A percentile compares a stretch with the other conserved stretches of the same genome.
phyloP scores from a whole-genome alignment of 2,113 vertebrate species.

The Cettia cetti region DNA sequence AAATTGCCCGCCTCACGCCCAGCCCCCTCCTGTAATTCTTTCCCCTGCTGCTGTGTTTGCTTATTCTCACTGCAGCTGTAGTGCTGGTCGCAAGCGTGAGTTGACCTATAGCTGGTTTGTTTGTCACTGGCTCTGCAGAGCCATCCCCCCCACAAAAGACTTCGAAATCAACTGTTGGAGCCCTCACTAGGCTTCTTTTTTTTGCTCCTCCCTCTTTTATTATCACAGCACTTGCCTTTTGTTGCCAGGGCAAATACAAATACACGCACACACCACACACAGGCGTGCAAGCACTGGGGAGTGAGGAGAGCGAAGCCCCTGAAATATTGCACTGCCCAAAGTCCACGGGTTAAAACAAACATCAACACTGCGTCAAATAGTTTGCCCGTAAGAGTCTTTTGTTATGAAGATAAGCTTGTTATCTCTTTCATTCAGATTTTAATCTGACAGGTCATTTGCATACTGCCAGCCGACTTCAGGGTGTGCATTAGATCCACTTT shows the following conservation, averaged over 20 bases:
- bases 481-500: conserved; percentile 68
- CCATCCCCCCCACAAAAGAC: not conserved
- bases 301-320: not conserved
- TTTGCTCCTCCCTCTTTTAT: not conserved
- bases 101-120: conserved; percentile 62
- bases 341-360: conserved; percentile 76
- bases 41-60: conserved; percentile 65
- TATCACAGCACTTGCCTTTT: conserved; percentile 49
- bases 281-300: not conserved
- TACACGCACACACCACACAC: not conserved
- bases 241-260: conserved; percentile 51
- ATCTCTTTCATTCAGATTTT: conserved; percentile 78
- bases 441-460: conserved; percentile 74
- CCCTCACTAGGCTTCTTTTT: conserved; percentile 2
- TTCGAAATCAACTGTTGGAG: conserved; percentile 47
- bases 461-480: conserved; percentile 76
- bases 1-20: conserved; percentile 43
- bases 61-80: conserved; percentile 77
- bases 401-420: conserved; percentile 81
- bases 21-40: conserved; percentile 55
- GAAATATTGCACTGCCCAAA: conserved; percentile 65
- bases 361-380: conserved; percentile 71
- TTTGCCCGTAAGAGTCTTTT: conserved; percentile 74
- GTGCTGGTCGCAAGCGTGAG: conserved; percentile 34
- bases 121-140: conserved; percentile 19